These are phyloP conservation scores for Aphelocoma californica DNA, from an alignment of 2,797 vertebrate species.

Conservation along the genomic window DNA sequence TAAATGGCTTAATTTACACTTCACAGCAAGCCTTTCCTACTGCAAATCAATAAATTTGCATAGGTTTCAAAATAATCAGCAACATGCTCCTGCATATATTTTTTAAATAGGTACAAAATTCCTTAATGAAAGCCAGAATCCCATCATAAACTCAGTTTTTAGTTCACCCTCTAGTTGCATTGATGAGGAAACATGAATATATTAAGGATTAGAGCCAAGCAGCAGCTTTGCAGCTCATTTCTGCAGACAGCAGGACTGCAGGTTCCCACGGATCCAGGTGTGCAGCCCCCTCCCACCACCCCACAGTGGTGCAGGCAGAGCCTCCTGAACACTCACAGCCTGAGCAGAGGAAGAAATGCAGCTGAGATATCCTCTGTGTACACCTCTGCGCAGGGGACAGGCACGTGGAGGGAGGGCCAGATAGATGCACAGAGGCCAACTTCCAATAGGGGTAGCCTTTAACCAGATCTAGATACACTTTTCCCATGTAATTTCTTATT, in stretches of 20 bases:
- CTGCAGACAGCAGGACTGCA: not conserved
- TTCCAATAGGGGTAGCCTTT: not conserved
- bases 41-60: slow-evolving; percentile 57
- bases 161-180: not conserved
- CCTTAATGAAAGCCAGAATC: slow-evolving; percentile 38
- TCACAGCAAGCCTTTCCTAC: slow-evolving; percentile 37
- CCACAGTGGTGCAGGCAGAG: not conserved
- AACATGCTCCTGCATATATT: slow-evolving; percentile 44
- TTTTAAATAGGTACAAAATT: slow-evolving; percentile 44
- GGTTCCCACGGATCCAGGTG: not conserved
- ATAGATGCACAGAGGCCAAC: fast-evolving
- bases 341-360: not conserved
- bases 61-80: slow-evolving; percentile 56
- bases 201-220: not conserved
- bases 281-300: not conserved
- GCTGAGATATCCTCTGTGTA: not conserved
- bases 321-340: not conserved
- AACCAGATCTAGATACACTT: not conserved
- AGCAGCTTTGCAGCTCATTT: not conserved
- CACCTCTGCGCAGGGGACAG: not conserved
- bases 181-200: not conserved
- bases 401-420: fast-evolving
- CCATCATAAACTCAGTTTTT: not conserved
- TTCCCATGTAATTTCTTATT: not conserved
- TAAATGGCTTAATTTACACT: slow-evolving; percentile 60